phyloP scores from a whole-genome alignment of 2,113 vertebrate species.

The Martes martes region DNA sequence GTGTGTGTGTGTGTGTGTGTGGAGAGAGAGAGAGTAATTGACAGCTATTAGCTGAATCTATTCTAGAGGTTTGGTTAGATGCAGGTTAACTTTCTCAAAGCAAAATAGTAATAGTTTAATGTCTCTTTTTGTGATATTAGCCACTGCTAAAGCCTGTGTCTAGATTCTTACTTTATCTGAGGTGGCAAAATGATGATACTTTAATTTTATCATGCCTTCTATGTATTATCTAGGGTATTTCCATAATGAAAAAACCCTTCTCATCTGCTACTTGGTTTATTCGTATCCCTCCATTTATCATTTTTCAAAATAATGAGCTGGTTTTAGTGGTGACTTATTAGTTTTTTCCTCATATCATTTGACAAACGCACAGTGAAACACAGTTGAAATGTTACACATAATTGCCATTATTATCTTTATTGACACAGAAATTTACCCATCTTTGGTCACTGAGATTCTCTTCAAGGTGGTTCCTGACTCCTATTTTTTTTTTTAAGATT shows the following conservation, averaged over 20 bases:
- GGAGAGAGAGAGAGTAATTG: neutral
- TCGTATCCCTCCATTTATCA: neutral
- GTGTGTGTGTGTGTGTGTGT: neutral
- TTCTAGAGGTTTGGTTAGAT: neutral
- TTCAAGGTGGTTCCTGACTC: neutral
- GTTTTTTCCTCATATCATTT: neutral
- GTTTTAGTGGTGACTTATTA: neutral
- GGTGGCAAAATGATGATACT: neutral
- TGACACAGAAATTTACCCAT: neutral
- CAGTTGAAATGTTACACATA: neutral
- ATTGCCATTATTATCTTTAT: neutral
- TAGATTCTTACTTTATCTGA: neutral
- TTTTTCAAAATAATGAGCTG: neutral
- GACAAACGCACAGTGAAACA: neutral
- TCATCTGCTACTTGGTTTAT: neutral
- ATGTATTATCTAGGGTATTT: neutral
- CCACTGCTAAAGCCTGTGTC: neutral
- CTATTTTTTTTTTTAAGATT: neutral
- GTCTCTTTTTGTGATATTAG: neutral
- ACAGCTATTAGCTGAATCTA: neutral
- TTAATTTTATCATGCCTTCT: neutral
- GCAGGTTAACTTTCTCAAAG: neutral
- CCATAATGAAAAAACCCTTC: neutral
- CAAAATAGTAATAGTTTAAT: neutral
- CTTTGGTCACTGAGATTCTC: neutral